Conservation (phyloP, 2,113 vertebrate genomes). For the Charadrius vociferus region DNA sequence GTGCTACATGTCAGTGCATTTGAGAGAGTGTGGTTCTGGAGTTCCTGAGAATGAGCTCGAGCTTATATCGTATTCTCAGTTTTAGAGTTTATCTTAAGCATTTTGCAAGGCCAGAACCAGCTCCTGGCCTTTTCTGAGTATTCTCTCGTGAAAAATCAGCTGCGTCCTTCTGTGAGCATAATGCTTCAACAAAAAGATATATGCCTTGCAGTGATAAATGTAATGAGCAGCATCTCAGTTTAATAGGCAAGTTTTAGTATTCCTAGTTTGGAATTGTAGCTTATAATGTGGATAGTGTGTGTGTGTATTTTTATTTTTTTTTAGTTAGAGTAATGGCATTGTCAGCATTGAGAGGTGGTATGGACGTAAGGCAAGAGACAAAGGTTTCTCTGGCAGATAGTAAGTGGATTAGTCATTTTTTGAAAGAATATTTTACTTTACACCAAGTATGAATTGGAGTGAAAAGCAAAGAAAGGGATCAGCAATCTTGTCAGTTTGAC, state of each 20-base stretch:
- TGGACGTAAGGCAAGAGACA: not conserved
- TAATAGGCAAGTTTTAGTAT: not conserved
- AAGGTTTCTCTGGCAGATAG: not conserved
- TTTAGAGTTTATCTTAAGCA: constrained; percentile 16
- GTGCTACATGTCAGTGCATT: not conserved
- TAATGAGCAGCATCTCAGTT: not conserved
- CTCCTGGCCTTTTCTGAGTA: not conserved
- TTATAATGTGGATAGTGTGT: not conserved
- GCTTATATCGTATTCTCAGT: not conserved
- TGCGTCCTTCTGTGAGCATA: not conserved
- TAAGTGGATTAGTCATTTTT: not conserved
- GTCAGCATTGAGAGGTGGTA: not conserved
- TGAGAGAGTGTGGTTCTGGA: not conserved
- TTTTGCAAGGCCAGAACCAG: not conserved
- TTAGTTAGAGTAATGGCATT: not conserved
- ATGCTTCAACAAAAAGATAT: not conserved
- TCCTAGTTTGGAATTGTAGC: not conserved
- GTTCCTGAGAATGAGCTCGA: not conserved
- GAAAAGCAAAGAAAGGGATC: not conserved
- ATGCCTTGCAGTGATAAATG: not conserved
- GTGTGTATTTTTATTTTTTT: not conserved
- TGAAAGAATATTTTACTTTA: not conserved
- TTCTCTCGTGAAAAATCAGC: not conserved
- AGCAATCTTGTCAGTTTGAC: not conserved
- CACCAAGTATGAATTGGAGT: not conserved